Evolutionary conservation across 35 echinoderm and acorn worm species (phyloP).

Genomic region (Patiria miniata): DNA sequence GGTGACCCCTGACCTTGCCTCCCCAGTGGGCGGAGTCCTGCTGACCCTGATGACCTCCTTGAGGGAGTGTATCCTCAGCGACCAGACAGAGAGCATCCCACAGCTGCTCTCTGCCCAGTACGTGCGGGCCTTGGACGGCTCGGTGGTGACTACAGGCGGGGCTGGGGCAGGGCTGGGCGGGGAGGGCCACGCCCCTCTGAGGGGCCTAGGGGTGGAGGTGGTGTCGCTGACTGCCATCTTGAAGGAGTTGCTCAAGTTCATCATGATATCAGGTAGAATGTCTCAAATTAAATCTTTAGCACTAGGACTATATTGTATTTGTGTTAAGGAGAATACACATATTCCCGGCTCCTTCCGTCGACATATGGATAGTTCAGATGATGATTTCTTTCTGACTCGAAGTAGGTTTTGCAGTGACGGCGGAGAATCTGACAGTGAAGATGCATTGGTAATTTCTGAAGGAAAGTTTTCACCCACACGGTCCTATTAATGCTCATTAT

Average conservation of each 20-base stretch:
- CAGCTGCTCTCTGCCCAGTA: conserved; percentile 82
- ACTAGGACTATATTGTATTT: too few relatives aligned
- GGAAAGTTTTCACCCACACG: too few relatives aligned
- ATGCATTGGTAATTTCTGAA: too few relatives aligned
- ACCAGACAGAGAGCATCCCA: conserved; percentile 68
- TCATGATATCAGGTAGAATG: conserved; percentile 73
- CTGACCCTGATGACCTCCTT: conserved; percentile 76
- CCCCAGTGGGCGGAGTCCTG: conserved; percentile 77
- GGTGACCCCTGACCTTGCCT: conserved; percentile 69
- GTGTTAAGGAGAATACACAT: too few relatives aligned
- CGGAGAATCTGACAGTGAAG: too few relatives aligned
- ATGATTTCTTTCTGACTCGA: too few relatives aligned
- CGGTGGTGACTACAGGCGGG: conserved; percentile 3
- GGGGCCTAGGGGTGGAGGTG: conserved; percentile 46
- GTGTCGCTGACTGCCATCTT: conserved; percentile 75
- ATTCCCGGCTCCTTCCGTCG: too few relatives aligned
- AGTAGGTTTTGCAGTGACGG: too few relatives aligned
- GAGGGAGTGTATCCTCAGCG: conserved; percentile 73
- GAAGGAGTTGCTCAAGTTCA: conserved; percentile 76
- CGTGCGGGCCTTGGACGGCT: conserved; percentile 65
- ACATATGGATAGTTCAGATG: too few relatives aligned
- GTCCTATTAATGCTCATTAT: too few relatives aligned
- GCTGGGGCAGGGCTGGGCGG: not conserved
- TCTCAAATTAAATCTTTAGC: too few relatives aligned
- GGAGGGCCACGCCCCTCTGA: not conserved